Evolutionary conservation across 2,888 invertebrate genomes (phyloP), one percentile per base, ranked within the genome.

Genomic region (Carpatolechia fugitivella): DNA sequence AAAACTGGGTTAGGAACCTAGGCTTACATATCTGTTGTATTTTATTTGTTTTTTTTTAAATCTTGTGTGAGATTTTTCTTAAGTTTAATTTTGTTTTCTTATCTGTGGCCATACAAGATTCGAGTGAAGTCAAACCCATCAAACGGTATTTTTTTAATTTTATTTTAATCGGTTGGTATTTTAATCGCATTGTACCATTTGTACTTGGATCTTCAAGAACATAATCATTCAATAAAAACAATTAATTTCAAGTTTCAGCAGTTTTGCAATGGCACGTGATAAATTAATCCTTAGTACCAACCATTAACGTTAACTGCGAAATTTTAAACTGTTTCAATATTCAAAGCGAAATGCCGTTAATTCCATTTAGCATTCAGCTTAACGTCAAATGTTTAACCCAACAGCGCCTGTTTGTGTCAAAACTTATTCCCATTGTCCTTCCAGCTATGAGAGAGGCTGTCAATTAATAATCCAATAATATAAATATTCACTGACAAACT

Each of bases 401-500:
- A 49, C 11, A 20, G 16, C 11, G 35, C 16, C 35, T n/a, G 13
- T 18, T 10, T 11, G 20, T 18, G 6, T 20, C 31, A 2, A 48
- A 33, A 35, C 49, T 20, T 35, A 49, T 35, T n/a, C 7, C 35
- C 35, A 20, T 49, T 35, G 35, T 35, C 33, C 35, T 14, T 11
- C 0, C 11, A 30, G 46, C 30, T 31, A 20, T 16, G 14, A 8
- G 29, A 20, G 20, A 54, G 46, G 48, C 41, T 48, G 40, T 30
- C 54, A 44, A 56, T 56, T 50, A 59, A 55, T 52, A 49, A 44
- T 20, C 8, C 36, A 14, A 36, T 41, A 41, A 50, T 52, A 54
- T 58, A 55, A 59, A 61, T 61, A 60, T 56, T 58, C 58, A 44
- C 20, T 14, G n/a, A 54, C 47, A 36, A 56, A 58, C 51, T 56